phyloP scores from a whole-genome alignment of 2,113 vertebrate genomes.

The Myrmecobius fasciatus region DNA sequence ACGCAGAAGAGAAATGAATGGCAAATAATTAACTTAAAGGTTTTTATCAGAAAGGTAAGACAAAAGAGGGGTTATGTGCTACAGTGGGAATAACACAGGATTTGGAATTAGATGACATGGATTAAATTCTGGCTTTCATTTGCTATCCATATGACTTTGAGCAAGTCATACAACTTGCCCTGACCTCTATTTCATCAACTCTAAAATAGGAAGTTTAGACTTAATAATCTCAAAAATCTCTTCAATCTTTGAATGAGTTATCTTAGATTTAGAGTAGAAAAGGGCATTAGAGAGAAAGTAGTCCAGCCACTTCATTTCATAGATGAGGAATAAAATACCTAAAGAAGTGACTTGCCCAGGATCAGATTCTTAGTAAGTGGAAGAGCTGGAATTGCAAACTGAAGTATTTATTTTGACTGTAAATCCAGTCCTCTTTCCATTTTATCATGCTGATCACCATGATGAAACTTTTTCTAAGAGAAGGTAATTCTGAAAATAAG shows the following conservation, averaged over 20 bases:
- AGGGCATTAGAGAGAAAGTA: constrained; percentile 23
- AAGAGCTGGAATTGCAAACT: not conserved
- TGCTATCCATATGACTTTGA: not conserved
- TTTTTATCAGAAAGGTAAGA: not conserved
- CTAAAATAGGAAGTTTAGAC: not conserved
- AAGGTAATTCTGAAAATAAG: constrained; percentile 29
- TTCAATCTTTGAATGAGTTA: no score
- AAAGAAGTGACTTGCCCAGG: not conserved
- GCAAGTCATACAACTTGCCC: not conserved
- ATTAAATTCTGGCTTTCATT: no score
- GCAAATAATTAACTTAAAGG: not conserved
- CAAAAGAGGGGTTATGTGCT: not conserved
- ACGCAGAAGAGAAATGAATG: constrained; percentile 61
- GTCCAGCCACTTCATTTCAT: not conserved
- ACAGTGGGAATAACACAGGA: not conserved
- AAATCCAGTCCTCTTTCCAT: not conserved
- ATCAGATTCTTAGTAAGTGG: not conserved
- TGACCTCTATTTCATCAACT: not conserved
- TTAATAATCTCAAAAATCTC: constrained; percentile 19
- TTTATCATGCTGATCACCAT: not conserved
- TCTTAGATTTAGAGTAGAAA: not conserved
- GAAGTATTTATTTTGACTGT: not conserved
- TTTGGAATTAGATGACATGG: not conserved
- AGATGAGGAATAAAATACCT: not conserved
- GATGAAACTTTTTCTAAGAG: not conserved